Conservation (phyloP, 92 coral and sea anemone genomes). For the Metridium senile region DNA sequence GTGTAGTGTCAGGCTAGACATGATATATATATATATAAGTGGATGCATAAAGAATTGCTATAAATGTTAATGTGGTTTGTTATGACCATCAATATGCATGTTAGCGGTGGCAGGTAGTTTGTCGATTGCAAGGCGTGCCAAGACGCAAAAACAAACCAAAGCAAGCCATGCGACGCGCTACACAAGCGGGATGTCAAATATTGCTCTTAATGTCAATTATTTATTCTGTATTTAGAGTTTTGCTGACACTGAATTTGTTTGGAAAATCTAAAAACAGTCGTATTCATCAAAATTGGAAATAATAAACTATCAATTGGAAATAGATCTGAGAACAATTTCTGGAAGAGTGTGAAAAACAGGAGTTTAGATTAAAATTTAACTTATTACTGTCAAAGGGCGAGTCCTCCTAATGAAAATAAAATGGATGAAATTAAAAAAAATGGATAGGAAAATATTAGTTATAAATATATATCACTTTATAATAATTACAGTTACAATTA, state of each 20-base stretch:
- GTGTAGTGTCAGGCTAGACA: too few species aligned
- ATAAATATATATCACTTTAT: too few species aligned
- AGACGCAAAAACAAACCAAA: conserved; percentile 14
- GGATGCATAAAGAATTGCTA: background rate
- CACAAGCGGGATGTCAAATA: conserved; percentile 6
- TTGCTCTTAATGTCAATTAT: background rate
- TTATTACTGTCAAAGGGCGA: too few species aligned
- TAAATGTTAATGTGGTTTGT: conserved; percentile 1
- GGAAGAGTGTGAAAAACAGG: too few species aligned
- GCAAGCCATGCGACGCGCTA: background rate
- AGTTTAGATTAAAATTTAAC: too few species aligned
- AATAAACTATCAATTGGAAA: too few species aligned
- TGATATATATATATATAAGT: background rate
- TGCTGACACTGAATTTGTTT: background rate
- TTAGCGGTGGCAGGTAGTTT: conserved; percentile 1
- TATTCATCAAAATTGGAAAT: too few species aligned
- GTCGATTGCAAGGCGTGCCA: conserved; percentile 12
- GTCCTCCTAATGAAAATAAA: too few species aligned
- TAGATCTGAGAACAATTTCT: too few species aligned
- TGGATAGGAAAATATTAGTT: too few species aligned
- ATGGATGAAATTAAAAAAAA: too few species aligned
- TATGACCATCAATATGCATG: conserved; percentile 5
- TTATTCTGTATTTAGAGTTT: background rate
- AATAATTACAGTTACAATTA: too few species aligned
- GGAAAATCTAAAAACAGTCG: background rate